Evolutionary conservation across 1,140 invertebrate species (phyloP).

Genomic region (Melanaphis sacchari): DNA sequence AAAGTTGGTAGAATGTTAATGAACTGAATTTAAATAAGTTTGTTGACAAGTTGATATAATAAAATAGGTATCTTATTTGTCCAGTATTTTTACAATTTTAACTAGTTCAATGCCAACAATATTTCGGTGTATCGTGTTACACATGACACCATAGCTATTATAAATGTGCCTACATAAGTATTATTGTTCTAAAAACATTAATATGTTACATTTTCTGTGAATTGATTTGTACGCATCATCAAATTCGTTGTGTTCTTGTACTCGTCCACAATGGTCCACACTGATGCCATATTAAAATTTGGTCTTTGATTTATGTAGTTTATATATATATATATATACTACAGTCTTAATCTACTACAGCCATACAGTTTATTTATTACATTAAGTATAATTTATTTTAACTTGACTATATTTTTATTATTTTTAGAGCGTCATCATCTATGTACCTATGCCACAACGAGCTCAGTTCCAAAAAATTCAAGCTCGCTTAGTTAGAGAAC

Average conservation of each 20-base stretch:
- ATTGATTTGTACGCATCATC: slow-evolving; percentile 18
- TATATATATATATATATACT: neutral
- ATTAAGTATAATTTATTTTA: neutral
- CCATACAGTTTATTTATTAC: neutral
- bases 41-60: too few relatives aligned
- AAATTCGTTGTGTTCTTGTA: slow-evolving; percentile 46
- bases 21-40: too few relatives aligned
- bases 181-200: neutral
- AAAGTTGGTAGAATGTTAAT: too few relatives aligned
- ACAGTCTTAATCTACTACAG: neutral
- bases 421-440: slow-evolving; percentile 82
- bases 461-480: slow-evolving; percentile 98
- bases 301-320: neutral
- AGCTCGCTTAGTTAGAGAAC: slow-evolving; percentile 91
- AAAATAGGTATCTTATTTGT: too few relatives aligned
- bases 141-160: too few relatives aligned
- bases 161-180: neutral
- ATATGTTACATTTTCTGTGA: neutral
- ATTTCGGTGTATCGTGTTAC: too few relatives aligned
- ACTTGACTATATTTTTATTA: neutral
- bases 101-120: too few relatives aligned
- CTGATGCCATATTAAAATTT: slow-evolving; percentile 45
- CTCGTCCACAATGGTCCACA: slow-evolving; percentile 47
- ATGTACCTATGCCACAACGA: slow-evolving; percentile 97
- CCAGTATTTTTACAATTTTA: too few relatives aligned